Evolutionary conservation across 1,140 invertebrate genomes (phyloP).

Genomic region (Scaptodrosophila lebanonensis): DNA sequence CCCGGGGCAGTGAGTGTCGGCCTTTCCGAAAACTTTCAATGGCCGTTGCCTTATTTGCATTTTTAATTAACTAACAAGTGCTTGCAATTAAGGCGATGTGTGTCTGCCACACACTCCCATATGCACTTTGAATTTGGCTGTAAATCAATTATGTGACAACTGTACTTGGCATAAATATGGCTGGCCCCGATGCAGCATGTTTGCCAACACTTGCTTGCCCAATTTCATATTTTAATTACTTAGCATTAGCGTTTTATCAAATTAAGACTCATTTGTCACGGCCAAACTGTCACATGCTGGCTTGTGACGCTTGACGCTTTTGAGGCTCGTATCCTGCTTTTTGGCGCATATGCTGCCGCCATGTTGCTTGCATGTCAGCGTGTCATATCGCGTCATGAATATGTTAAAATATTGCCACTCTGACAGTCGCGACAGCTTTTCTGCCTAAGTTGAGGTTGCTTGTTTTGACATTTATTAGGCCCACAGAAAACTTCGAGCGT

Average conservation of each 20-base stretch:
- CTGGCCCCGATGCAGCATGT: neutral
- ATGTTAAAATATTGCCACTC: conserved; percentile 34
- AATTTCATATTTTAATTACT: conserved; percentile 37
- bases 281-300: conserved; percentile 30
- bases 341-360: conserved; percentile 16
- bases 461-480: conserved; percentile 42
- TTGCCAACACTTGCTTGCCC: neutral
- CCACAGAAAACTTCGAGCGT: conserved; percentile 2
- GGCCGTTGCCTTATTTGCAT: conserved; percentile 37
- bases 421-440: conserved; percentile 23
- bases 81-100: conserved; percentile 37
- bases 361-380: neutral
- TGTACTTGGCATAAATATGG: conserved; percentile 38
- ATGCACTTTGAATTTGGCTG: neutral
- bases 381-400: conserved; percentile 34
- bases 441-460: conserved; percentile 19
- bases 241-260: conserved; percentile 32
- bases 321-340: conserved; percentile 11
- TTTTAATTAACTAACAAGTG: conserved; percentile 61
- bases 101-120: neutral
- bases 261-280: conserved; percentile 36
- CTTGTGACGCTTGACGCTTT: conserved; percentile 14
- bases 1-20: conserved; percentile 9
- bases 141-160: conserved; percentile 40
- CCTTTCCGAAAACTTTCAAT: conserved; percentile 26